These are phyloP conservation scores for Desmophyllum pertusum DNA, from an alignment of 92 coral and sea anemone species.

Conservation along the genomic window DNA sequence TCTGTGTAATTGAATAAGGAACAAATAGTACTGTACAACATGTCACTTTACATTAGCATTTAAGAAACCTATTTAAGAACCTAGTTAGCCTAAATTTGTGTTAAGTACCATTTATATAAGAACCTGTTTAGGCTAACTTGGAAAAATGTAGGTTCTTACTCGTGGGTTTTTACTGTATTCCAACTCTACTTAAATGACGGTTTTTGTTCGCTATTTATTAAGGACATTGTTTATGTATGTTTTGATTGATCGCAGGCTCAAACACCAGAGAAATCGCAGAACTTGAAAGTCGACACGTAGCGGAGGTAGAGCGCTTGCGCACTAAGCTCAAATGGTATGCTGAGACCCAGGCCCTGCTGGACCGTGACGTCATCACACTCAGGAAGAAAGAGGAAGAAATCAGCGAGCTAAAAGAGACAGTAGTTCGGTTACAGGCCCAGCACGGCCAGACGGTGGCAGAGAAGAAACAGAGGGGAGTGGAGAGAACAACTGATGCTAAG, in stretches of 20 bases:
- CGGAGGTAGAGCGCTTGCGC: constrained; percentile 84
- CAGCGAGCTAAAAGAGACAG: constrained; percentile 78
- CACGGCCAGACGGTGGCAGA: constrained; percentile 81
- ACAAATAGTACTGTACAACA: too few species aligned
- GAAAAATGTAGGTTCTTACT: too few species aligned
- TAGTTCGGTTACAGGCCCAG: constrained; percentile 82
- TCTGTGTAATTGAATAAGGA: too few species aligned
- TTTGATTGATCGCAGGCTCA: not conserved
- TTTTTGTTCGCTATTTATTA: not conserved
- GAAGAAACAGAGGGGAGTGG: constrained; percentile 79
- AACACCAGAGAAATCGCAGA: constrained; percentile 51
- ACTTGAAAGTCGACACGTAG: constrained; percentile 68
- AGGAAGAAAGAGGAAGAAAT: constrained; percentile 89
- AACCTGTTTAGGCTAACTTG: too few species aligned
- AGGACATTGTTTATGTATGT: not conserved
- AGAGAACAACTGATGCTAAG: constrained; percentile 83
- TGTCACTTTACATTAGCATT: too few species aligned
- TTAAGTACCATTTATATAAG: too few species aligned
- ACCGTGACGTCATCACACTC: constrained; percentile 78
- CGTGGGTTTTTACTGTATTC: too few species aligned
- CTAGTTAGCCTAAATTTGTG: too few species aligned
- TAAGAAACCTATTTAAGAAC: too few species aligned
- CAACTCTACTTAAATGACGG: not conserved
- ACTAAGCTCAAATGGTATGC: constrained; percentile 97
- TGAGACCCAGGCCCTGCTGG: constrained; percentile 93